These are phyloP conservation scores for Drosophila nigromelanica DNA, from an alignment of 1,140 invertebrate species.

Conservation along the genomic window DNA sequence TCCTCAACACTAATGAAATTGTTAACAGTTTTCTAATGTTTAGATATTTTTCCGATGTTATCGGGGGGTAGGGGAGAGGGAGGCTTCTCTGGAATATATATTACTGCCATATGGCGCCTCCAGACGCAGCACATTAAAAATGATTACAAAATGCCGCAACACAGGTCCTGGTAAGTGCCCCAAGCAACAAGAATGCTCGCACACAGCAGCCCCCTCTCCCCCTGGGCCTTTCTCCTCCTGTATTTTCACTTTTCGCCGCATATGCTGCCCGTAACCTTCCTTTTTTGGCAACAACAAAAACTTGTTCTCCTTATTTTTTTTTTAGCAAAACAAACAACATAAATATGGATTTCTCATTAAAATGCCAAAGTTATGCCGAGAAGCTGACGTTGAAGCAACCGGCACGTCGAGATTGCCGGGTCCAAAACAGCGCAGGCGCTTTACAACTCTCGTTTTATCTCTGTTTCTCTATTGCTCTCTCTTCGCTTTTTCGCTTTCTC, in stretches of 20 bases:
- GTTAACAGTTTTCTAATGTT: constrained; percentile 39
- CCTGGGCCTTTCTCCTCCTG: background rate
- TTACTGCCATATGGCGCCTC: constrained; percentile 46
- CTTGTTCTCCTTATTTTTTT: constrained; percentile 26
- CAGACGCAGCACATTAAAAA: constrained; percentile 69
- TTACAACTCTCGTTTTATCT: constrained; percentile 1
- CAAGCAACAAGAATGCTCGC: constrained; percentile 29
- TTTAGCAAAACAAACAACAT: constrained; percentile 80
- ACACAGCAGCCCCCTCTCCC: background rate
- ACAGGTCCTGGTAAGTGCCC: constrained; percentile 17
- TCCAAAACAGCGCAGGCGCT: constrained; percentile 41
- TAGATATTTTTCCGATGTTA: background rate
- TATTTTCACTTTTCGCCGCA: constrained; percentile 79
- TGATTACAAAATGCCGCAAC: constrained; percentile 71
- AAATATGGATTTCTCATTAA: constrained; percentile 83
- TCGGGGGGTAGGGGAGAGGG: background rate
- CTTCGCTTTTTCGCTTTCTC: constrained; percentile 15
- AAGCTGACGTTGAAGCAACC: constrained; percentile 35
- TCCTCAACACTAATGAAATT: constrained; percentile 13
- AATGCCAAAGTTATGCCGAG: constrained; percentile 73
- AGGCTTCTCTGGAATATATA: constrained; percentile 24
- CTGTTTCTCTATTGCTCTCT: constrained; percentile 3
- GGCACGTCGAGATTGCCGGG: constrained; percentile 50
- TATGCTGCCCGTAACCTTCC: constrained; percentile 59
- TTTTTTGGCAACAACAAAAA: constrained; percentile 34